Evolutionary conservation across 1,140 invertebrate genomes (phyloP).

Genomic region (Zaprionus camerounensis): DNA sequence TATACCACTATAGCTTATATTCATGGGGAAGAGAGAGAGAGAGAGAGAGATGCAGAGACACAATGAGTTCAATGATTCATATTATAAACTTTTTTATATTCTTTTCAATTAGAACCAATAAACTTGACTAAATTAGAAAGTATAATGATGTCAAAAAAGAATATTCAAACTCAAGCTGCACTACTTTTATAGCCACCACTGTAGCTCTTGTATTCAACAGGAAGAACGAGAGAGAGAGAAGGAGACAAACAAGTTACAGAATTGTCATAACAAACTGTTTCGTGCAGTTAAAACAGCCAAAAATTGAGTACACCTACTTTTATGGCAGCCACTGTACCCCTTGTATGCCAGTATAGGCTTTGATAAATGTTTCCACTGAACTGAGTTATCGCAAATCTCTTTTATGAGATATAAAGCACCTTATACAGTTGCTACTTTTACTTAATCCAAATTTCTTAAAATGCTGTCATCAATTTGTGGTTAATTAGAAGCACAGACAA

Average conservation of each 20-base stretch:
- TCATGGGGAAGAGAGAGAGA: too few relatives aligned
- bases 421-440: neutral
- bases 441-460: neutral
- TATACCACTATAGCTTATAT: neutral
- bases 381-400: neutral
- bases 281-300: neutral
- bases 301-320: neutral
- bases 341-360: neutral
- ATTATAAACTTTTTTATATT: too few relatives aligned
- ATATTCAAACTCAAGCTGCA: neutral
- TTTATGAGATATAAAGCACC: neutral
- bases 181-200: neutral
- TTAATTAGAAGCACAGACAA: constrained; percentile 8
- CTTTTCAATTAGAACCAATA: too few relatives aligned
- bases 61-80: too few relatives aligned
- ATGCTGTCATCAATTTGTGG: neutral
- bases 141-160: too few relatives aligned
- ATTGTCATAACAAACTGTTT: too few relatives aligned
- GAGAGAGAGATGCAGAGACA: too few relatives aligned
- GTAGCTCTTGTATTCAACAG: neutral
- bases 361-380: neutral
- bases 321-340: neutral
- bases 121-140: too few relatives aligned
- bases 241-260: too few relatives aligned
- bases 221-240: too few relatives aligned